A percentile compares a stretch with the other conserved stretches of the same genome.
Conservation (phyloP, 2,113 vertebrate species). For the Silurus meridionalis region DNA sequence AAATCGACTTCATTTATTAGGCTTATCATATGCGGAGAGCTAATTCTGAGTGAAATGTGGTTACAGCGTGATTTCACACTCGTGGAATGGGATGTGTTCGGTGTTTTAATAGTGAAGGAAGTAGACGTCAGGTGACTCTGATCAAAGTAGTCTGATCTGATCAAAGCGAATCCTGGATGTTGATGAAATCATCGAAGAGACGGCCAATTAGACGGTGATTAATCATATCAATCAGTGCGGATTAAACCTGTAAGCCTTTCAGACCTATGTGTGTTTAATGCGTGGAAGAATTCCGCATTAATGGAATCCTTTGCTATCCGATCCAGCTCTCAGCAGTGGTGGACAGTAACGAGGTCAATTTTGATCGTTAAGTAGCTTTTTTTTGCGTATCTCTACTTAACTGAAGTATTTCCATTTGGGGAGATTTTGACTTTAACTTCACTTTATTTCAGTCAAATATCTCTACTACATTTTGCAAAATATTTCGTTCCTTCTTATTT, state of each 20-base stretch:
- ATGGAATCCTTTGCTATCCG: neutral
- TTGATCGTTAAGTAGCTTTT: too few relatives aligned
- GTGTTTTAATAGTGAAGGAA: neutral
- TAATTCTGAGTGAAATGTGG: neutral
- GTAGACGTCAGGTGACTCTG: neutral
- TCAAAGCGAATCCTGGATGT: neutral
- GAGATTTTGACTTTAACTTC: too few relatives aligned
- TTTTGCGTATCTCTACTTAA: too few relatives aligned
- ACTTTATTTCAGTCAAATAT: too few relatives aligned
- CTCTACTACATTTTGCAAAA: too few relatives aligned
- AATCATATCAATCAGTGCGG: neutral
- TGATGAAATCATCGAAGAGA: neutral
- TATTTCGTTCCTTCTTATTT: too few relatives aligned
- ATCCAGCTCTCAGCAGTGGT: neutral
- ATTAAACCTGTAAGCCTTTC: neutral
- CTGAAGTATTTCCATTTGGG: too few relatives aligned
- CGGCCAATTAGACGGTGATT: neutral
- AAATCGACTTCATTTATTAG: constrained; percentile 1
- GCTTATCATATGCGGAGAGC: neutral
- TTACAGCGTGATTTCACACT: neutral
- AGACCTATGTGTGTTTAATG: neutral
- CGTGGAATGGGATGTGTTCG: neutral
- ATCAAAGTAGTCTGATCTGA: neutral
- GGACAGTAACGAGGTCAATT: too few relatives aligned
- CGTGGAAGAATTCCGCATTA: neutral